A percentile compares a stretch with the other conserved stretches of the same genome.
Conservation (phyloP, 2,113 vertebrate genomes). For the Mohoua ochrocephala region DNA sequence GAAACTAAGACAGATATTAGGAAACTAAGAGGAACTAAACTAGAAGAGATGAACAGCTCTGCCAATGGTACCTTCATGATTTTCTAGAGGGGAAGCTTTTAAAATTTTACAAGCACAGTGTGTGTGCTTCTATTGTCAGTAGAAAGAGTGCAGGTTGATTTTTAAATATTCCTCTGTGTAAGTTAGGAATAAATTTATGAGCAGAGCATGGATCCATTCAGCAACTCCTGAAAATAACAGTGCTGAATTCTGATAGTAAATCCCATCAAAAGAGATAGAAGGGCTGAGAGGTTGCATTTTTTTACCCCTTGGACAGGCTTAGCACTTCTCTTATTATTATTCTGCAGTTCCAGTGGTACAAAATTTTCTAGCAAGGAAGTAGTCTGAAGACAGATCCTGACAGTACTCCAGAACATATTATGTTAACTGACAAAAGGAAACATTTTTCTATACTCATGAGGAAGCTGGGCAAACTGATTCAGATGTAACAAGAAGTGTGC, state of each 20-base stretch:
- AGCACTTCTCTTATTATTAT: neutral
- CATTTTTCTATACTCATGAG: neutral
- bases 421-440: neutral
- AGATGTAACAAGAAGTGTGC: neutral
- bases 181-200: neutral
- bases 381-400: neutral
- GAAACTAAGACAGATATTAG: neutral
- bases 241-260: neutral
- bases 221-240: neutral
- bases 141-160: neutral
- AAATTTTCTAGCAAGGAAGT: neutral
- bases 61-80: neutral
- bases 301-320: neutral
- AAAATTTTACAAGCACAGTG: neutral
- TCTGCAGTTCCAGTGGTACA: neutral
- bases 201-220: neutral
- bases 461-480: neutral
- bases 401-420: neutral
- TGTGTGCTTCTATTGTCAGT: neutral
- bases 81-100: neutral
- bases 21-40: neutral
- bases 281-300: neutral
- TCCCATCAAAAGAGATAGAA: neutral
- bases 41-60: neutral
- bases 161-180: neutral